Percentiles rank a stretch among this genome's conserved stretches.
Conservation (phyloP, 2,888 invertebrate species). For the Anticlea derivata region DNA sequence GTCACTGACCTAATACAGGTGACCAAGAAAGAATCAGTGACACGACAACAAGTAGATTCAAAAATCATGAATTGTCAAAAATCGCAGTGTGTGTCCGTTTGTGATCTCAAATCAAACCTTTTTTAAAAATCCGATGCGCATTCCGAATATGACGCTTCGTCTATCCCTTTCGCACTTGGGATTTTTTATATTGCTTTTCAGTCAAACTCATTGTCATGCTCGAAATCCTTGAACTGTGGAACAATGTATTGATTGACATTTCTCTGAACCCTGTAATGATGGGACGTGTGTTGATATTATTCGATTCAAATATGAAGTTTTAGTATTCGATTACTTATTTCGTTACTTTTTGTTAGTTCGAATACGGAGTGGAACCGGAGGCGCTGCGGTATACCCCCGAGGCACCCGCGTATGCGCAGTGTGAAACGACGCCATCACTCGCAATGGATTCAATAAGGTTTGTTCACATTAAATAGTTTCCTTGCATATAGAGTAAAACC, state of each 20-base stretch:
- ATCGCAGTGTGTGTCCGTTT: too few relatives aligned
- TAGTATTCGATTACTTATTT: neutral
- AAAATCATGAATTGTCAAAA: too few relatives aligned
- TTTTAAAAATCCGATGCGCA: too few relatives aligned
- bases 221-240: neutral
- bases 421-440: slow-evolving; percentile 77
- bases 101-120: too few relatives aligned
- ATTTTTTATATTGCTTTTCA: neutral
- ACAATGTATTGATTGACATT: slow-evolving; percentile 18
- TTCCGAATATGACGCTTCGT: neutral
- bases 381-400: slow-evolving; percentile 87
- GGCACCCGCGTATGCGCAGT: slow-evolving; percentile 82
- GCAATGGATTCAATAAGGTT: slow-evolving; percentile 86
- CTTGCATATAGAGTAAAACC: too few relatives aligned
- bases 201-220: slow-evolving; percentile 5
- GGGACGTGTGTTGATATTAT: neutral
- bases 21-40: too few relatives aligned
- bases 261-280: slow-evolving; percentile 14
- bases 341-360: slow-evolving; percentile 79
- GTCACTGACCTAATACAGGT: too few relatives aligned
- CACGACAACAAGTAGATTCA: too few relatives aligned
- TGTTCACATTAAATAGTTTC: too few relatives aligned
- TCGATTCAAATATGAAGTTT: neutral
- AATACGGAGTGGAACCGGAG: slow-evolving; percentile 92
- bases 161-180: slow-evolving; percentile 4